phyloP scores from a whole-genome alignment of 1,140 invertebrate genomes.

The Euwallacea fornicatus region DNA sequence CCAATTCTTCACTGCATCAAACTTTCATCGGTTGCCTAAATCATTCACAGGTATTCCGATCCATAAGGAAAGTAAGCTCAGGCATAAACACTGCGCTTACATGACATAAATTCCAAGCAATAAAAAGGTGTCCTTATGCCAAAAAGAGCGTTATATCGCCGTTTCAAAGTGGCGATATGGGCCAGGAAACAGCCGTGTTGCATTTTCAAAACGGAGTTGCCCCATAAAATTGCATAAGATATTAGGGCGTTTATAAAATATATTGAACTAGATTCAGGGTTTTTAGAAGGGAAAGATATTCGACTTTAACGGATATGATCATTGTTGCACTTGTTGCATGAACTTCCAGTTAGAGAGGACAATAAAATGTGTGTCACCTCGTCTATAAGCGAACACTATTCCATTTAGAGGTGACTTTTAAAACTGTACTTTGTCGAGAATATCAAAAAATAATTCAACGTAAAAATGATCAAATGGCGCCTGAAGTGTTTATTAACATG shows the following conservation, averaged over 20 bases:
- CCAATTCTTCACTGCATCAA: neutral
- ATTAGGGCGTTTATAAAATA: constrained; percentile 6
- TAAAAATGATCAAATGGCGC: no score
- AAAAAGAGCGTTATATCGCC: constrained; percentile 18
- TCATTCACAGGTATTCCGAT: constrained; percentile 1
- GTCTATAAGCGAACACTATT: no score
- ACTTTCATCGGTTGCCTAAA: neutral
- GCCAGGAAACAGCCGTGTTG: constrained; percentile 22
- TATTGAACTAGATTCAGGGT: constrained; percentile 3
- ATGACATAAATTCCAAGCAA: constrained; percentile 19
- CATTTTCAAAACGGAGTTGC: constrained; percentile 11
- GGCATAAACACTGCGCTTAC: constrained; percentile 20
- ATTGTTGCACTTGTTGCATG: neutral
- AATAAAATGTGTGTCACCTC: no score
- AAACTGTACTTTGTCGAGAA: no score
- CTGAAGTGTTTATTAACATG: no score
- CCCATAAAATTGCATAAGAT: constrained; percentile 17
- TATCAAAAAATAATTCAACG: no score
- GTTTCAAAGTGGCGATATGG: constrained; percentile 23
- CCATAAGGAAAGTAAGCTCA: neutral
- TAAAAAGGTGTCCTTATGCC: constrained; percentile 28
- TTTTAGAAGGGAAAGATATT: neutral
- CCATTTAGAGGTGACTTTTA: no score
- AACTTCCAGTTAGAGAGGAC: no score
- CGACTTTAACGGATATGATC: neutral